A percentile compares a stretch with the other conserved stretches of the same genome.
Conservation (phyloP, 2,888 invertebrate genomes). For the Frankliniella fusca region DNA sequence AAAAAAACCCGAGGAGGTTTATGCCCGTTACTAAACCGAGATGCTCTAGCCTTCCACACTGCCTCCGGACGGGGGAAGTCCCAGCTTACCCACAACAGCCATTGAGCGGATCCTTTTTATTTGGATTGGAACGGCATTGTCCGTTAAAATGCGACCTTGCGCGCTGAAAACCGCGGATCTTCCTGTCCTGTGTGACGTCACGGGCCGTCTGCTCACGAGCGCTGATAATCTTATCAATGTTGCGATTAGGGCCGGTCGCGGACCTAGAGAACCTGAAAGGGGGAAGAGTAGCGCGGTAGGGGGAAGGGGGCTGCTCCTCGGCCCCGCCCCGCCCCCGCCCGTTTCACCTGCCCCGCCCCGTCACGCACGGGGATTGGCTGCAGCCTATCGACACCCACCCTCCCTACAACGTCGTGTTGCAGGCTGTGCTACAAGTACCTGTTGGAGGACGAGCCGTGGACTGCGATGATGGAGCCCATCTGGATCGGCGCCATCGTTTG, state of each 20-base stretch:
- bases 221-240: slow-evolving; percentile 1
- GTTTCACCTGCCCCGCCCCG: neutral
- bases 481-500: neutral
- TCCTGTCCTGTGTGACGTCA: neutral
- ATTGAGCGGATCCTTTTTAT: too few species aligned
- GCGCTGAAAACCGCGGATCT: too few species aligned
- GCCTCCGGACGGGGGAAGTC: too few species aligned
- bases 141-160: too few species aligned
- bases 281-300: neutral
- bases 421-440: neutral
- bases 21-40: too few species aligned
- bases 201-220: neutral
- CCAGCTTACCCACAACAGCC: too few species aligned
- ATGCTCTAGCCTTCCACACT: too few species aligned
- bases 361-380: neutral
- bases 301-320: neutral
- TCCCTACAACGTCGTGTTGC: neutral
- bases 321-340: neutral
- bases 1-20: too few species aligned
- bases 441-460: neutral
- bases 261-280: neutral
- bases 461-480: neutral
- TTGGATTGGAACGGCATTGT: too few species aligned
- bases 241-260: neutral
- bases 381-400: neutral